A percentile compares a stretch with the other conserved stretches of the same genome.
phyloP scores from a whole-genome alignment of 2,113 vertebrate genomes.

The Osmerus eperlanus region DNA sequence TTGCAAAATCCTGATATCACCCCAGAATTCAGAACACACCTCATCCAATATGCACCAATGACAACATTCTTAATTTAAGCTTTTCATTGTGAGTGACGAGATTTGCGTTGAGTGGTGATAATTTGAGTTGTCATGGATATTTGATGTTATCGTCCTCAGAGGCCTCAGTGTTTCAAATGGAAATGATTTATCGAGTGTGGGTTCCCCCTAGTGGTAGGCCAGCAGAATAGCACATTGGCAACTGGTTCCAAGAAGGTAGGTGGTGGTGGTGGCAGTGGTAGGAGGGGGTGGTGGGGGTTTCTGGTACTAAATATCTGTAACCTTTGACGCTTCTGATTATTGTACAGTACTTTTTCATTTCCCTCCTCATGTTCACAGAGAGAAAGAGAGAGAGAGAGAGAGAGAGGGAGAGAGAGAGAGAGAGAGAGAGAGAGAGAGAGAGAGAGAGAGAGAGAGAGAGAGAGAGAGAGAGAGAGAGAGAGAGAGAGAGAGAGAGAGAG shows the following conservation, averaged over 20 bases:
- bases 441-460: constrained; percentile 30
- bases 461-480: constrained; percentile 14
- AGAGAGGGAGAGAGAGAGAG: neutral
- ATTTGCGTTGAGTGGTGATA: constrained; percentile 24
- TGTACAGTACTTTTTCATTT: constrained; percentile 49
- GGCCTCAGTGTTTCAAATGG: neutral
- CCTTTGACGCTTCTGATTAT: constrained; percentile 37
- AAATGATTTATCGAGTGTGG: constrained; percentile 20
- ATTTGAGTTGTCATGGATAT: constrained; percentile 18
- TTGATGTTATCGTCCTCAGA: neutral
- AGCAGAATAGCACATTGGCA: constrained; percentile 45
- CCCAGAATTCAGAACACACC: neutral
- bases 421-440: constrained; percentile 7
- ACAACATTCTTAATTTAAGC: constrained; percentile 8
- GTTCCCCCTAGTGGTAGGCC: constrained; percentile 42
- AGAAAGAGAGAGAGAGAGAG: constrained; percentile 24
- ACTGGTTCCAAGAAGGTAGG: too few relatives aligned
- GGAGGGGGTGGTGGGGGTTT: neutral
- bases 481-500: constrained; percentile 13
- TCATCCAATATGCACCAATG: neutral
- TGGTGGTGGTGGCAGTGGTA: neutral
- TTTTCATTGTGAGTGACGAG: constrained; percentile 11
- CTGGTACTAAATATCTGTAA: neutral
- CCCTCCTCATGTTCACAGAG: constrained; percentile 14
- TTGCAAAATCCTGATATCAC: too few relatives aligned